Base-by-base conservation (phyloP, 2,888 invertebrate species). In the Hofmannophila pseudospretella region DNA sequence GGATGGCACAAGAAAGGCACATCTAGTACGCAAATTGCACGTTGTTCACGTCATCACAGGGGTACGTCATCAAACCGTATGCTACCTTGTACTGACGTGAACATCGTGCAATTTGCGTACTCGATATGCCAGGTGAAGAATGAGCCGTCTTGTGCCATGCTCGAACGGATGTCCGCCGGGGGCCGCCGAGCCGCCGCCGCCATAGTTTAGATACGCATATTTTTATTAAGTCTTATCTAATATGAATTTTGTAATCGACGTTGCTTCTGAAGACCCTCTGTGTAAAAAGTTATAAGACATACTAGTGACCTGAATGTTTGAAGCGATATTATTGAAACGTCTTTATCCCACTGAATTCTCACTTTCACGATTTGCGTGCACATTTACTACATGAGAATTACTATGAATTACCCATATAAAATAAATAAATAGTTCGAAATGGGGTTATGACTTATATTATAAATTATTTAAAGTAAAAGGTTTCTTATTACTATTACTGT, bases 271-370 rank as follows among this genome's bases (percentile, higher is more conserved):
- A 84, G 77, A 80, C 75, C 82, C 75, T 81, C 78, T 84, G 77
- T 85, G 76, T 84, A 85, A 81, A 84, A 80, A 85, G 75, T 67
- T 72, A 67, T 78, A 82, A 84, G 79, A 84, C 82, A 81, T 81
- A 86, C 85, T 85, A 85, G 85, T 86, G 85, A 86, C 85, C 85
- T 86, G 85, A 85, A 80, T 77, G 76, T 78, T 78, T 74, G 81
- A 77, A 80, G 78, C 78, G 76, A 75, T 78, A 74, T 74, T 77
- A 70, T 62, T 67, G 67, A 69, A 57, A 71, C 70, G 72, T 73
- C 73, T 78, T 71, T 73, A 74, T 74, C 79, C 79, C 80, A 79
- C 80, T 79, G 79, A 80, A 81, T 79, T 80, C 74, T 81, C 84
- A 84, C 84, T 73, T 69, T 72, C 81, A 80, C 78, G 73, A 72